phyloP scores from a whole-genome alignment of 2,113 vertebrate genomes.

The Synchiropus splendidus region DNA sequence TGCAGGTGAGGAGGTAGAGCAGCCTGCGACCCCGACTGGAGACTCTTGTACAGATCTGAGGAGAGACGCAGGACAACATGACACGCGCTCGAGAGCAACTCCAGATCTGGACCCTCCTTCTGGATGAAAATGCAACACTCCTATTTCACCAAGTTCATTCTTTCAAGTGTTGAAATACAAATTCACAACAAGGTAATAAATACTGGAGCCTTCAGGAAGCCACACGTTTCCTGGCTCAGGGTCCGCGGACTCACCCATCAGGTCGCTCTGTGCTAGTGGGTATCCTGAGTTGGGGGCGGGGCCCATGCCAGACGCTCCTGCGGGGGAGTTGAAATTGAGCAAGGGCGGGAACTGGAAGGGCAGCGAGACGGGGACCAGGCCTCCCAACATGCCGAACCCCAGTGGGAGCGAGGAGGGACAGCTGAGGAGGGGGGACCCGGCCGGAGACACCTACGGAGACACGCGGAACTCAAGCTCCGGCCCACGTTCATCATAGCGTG shows the following conservation, averaged over 20 bases:
- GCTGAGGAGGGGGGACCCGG: constrained; percentile 75
- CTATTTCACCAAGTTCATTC: too few species aligned
- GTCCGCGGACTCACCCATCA: constrained; percentile 44
- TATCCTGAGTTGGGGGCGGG: constrained; percentile 68
- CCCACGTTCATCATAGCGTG: neutral
- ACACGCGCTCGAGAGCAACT: too few species aligned
- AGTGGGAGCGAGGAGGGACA: constrained; percentile 81
- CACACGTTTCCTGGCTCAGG: too few species aligned
- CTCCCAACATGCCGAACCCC: constrained; percentile 91
- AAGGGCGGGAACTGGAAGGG: constrained; percentile 95
- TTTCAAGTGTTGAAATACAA: too few species aligned
- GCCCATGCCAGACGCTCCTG: constrained; percentile 49
- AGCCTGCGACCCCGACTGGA: constrained; percentile 91
- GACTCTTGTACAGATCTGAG: constrained; percentile 94
- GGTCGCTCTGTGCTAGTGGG: constrained; percentile 65
- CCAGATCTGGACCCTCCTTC: too few species aligned
- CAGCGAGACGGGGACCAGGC: constrained; percentile 91
- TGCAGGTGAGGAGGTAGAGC: constrained; percentile 91
- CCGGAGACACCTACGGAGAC: constrained; percentile 74
- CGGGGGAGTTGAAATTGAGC: constrained; percentile 80
- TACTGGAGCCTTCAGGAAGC: constrained; percentile 1
- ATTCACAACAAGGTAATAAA: too few species aligned
- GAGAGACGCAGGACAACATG: too few species aligned
- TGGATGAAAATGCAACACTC: too few species aligned
- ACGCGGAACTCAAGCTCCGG: too few species aligned